phyloP scores from a whole-genome alignment of 2,888 invertebrate genomes.

The Autographa pulchrina region DNA sequence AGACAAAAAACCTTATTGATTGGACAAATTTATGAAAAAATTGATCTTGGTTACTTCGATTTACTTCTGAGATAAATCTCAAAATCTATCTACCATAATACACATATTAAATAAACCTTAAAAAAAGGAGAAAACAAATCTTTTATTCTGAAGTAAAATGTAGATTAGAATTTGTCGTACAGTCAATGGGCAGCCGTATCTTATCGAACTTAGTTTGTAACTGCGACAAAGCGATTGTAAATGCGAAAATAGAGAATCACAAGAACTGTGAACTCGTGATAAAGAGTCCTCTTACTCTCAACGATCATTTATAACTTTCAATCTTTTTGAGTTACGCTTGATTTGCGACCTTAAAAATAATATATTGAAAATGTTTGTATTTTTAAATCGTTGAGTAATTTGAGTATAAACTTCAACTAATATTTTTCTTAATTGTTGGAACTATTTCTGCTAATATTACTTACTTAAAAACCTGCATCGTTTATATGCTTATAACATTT shows the following conservation, averaged over 20 bases:
- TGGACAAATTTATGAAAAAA: too few relatives aligned
- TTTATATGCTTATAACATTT: too few relatives aligned
- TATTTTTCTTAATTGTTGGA: too few relatives aligned
- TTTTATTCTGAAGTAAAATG: constrained; percentile 3
- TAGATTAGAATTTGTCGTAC: constrained; percentile 14
- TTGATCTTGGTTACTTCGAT: too few relatives aligned
- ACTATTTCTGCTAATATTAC: too few relatives aligned
- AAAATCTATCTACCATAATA: neutral
- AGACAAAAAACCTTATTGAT: too few relatives aligned
- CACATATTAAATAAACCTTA: too few relatives aligned
- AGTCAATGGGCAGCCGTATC: constrained; percentile 36
- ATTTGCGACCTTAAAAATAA: constrained; percentile 15
- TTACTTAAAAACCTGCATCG: too few relatives aligned
- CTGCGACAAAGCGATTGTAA: constrained; percentile 56
- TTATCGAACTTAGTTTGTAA: constrained; percentile 51
- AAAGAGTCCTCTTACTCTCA: constrained; percentile 57
- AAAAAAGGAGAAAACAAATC: neutral
- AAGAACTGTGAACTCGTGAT: constrained; percentile 56
- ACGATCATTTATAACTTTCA: constrained; percentile 51
- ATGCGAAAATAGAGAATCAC: constrained; percentile 50
- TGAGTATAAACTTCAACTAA: too few relatives aligned
- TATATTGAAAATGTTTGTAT: neutral
- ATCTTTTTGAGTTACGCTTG: constrained; percentile 22
- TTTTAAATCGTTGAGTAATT: neutral
- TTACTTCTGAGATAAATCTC: too few relatives aligned